These are phyloP conservation scores for Drosophila helvetica DNA, from an alignment of 2,888 invertebrate species.

Conservation along the genomic window DNA sequence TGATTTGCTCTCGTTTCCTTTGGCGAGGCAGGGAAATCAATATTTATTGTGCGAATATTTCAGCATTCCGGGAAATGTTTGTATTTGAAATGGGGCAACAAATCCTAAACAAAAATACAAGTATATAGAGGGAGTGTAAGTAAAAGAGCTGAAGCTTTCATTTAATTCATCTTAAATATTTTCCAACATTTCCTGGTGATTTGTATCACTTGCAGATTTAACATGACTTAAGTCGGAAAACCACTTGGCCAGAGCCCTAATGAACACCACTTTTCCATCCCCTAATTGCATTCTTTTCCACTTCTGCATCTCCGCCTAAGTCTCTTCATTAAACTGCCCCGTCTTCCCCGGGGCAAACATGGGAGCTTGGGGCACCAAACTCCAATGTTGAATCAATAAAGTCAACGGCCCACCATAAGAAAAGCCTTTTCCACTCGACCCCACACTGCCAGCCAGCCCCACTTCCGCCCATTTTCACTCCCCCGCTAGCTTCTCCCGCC, in stretches of 20 bases:
- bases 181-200: background rate
- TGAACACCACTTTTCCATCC: background rate
- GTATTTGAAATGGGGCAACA: background rate
- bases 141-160: too few relatives aligned
- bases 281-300: constrained; percentile 6
- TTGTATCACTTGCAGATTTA: background rate
- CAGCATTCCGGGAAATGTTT: background rate
- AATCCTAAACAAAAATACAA: background rate
- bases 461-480: background rate
- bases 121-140: too few relatives aligned
- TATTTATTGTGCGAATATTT: constrained; percentile 31
- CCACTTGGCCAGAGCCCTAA: background rate
- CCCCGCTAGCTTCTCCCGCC: constrained; percentile 23
- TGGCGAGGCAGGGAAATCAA: constrained; percentile 47
- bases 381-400: constrained; percentile 56
- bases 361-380: constrained; percentile 28
- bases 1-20: constrained; percentile 7
- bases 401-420: constrained; percentile 39
- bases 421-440: constrained; percentile 12
- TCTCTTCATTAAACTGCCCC: constrained; percentile 32
- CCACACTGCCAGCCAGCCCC: background rate
- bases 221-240: background rate
- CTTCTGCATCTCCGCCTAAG: constrained; percentile 19
- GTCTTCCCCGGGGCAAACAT: constrained; percentile 19
- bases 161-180: background rate